Base-by-base conservation (phyloP, 1,140 invertebrate species). In the Neoseiulus cucumeris region DNA sequence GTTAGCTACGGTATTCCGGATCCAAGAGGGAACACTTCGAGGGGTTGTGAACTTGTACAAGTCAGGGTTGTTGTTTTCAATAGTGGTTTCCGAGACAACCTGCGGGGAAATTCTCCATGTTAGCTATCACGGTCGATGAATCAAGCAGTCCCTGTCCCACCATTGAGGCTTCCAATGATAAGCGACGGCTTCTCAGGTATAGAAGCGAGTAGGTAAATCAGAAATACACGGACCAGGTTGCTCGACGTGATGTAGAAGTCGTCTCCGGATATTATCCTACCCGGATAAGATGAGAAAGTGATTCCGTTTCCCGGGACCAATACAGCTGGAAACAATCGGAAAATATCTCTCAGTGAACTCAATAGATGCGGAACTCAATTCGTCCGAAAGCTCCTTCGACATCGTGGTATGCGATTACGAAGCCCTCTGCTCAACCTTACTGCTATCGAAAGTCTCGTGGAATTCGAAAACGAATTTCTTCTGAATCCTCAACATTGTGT, bases 271-370 rank as follows among this genome's bases (percentile, higher is more conserved):
- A 84, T 84, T 0, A 95, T 72, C 0, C 85, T 81, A 17, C 87
- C 91, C 0, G 91, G 90, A 75, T 93, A 95, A 0, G 89, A 87
- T 1, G 89, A 87, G 75, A 92, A 89, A 7, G 82, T 80, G 65
- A 88, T 81, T 7, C 82, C 79, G 65, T 76, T 75, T 0, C 85
- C 85, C 1, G 86, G 83, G 22, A 86, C 82, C 20, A 25, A 4
- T 14, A 17, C 33, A n/a, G 2, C 29, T 29, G 22, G 1, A 39
- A 9, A 20, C n/a, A 20, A 6, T 39, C 33, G 33, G 9, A 39
- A 9, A 39, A 39, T 9, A 39, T n/a, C n/a, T n/a, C n/a, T n/a
- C n/a, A n/a, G n/a, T n/a, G n/a, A n/a, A n/a, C n/a, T n/a, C n/a
- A n/a, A n/a, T n/a, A n/a, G n/a, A n/a, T n/a, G n/a, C n/a, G n/a